Evolutionary conservation across 2,797 vertebrate species (phyloP).

Genomic region (Alosa sapidissima): DNA sequence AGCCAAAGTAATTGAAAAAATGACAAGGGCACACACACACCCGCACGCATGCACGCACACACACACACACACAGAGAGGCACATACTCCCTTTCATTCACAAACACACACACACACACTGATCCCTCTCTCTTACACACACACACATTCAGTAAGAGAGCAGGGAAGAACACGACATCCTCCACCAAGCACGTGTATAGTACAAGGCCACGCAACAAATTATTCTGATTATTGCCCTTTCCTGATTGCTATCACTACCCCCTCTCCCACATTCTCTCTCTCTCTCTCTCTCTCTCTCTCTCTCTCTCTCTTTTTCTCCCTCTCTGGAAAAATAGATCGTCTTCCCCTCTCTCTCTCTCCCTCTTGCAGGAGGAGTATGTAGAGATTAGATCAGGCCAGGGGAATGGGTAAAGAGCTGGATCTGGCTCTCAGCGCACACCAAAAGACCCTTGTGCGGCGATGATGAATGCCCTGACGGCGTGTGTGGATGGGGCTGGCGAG

Average conservation of each 20-base stretch:
- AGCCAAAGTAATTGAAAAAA: constrained; percentile 81
- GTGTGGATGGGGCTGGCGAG: not conserved
- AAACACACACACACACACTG: not conserved
- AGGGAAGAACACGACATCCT: not conserved
- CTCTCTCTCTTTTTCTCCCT: constrained; percentile 35
- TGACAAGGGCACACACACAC: constrained; percentile 63
- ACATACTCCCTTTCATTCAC: constrained; percentile 3
- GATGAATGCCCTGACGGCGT: not conserved
- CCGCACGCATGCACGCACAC: not conserved
- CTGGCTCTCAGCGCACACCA: not conserved
- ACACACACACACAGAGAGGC: constrained; percentile 60
- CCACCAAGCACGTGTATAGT: constrained; percentile 25
- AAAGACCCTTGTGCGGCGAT: not conserved
- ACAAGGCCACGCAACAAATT: constrained; percentile 60
- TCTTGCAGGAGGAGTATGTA: constrained; percentile 14
- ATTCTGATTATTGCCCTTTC: constrained; percentile 76
- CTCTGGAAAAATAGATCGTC: not conserved
- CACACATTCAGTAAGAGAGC: constrained; percentile 28
- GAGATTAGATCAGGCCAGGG: not conserved
- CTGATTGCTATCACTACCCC: constrained; percentile 59
- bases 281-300: constrained; percentile 39
- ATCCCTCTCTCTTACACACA: constrained; percentile 35
- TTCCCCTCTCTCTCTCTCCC: constrained; percentile 12
- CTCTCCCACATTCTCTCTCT: constrained; percentile 48
- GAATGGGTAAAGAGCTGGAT: constrained; percentile 10